These are phyloP conservation scores for Coregonus ussuriensis DNA, from an alignment of 2,797 vertebrate genomes.

Conservation along the genomic window DNA sequence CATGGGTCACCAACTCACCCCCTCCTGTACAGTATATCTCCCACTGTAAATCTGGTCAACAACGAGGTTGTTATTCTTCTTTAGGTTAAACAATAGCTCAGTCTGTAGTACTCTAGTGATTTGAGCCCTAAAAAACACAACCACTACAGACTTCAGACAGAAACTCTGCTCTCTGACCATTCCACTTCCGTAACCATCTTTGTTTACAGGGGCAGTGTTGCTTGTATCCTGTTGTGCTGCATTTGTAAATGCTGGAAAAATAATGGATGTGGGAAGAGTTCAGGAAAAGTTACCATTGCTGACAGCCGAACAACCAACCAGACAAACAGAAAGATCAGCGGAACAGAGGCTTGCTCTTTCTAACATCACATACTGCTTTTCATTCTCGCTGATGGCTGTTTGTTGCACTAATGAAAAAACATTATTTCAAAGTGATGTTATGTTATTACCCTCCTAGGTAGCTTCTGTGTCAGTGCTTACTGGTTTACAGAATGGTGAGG, in stretches of 20 bases:
- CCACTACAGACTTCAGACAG: conserved; percentile 24
- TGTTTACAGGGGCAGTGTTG: conserved; percentile 28
- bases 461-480: neutral
- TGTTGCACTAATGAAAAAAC: neutral
- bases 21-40: conserved; percentile 38
- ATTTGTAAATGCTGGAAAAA: conserved; percentile 36
- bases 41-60: conserved; percentile 17
- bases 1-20: conserved; percentile 24
- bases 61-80: conserved; percentile 30
- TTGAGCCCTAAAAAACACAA: conserved; percentile 13
- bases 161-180: conserved; percentile 8
- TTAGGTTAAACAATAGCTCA: conserved; percentile 36
- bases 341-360: neutral
- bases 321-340: neutral
- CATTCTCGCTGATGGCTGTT: neutral
- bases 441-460: neutral
- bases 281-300: neutral
- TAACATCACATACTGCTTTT: conserved; percentile 6
- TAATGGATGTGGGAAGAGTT: conserved; percentile 25
- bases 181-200: conserved; percentile 13
- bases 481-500: neutral
- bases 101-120: conserved; percentile 11
- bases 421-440: neutral
- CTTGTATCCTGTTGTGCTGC: conserved; percentile 49
- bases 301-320: neutral